Evolutionary conservation across 2,797 vertebrate genomes (phyloP).

Genomic region (Onychomys leucogaster): DNA sequence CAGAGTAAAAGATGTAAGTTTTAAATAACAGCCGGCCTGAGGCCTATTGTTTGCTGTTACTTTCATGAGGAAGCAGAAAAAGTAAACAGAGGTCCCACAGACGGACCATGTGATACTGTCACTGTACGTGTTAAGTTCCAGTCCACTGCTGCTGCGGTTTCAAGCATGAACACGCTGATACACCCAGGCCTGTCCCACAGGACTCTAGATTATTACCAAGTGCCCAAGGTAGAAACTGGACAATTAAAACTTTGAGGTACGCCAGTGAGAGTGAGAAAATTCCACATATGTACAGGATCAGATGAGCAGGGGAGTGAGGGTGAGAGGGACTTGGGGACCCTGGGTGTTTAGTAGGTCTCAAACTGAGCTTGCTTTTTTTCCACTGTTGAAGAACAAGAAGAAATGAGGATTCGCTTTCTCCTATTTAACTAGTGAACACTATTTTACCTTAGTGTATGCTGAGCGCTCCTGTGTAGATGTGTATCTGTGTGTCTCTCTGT

Average conservation of each 20-base stretch:
- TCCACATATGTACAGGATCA: neutral
- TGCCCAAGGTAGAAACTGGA: neutral
- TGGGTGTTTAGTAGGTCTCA: neutral
- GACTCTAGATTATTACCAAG: neutral
- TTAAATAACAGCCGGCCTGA: neutral
- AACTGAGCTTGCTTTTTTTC: rapidly evolving
- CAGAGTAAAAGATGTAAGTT: neutral
- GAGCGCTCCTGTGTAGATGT: neutral
- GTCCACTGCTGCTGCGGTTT: neutral
- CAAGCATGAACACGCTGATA: neutral
- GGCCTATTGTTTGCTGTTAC: neutral
- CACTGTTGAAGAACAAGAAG: neutral
- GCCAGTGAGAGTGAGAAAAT: neutral
- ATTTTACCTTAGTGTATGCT: no score
- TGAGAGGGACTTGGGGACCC: neutral
- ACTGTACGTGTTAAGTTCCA: neutral
- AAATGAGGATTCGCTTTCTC: neutral
- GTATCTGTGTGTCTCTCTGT: neutral
- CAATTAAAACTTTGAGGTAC: neutral
- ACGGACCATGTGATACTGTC: neutral
- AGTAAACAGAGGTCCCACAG: neutral
- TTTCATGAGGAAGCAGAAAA: neutral
- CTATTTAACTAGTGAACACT: neutral
- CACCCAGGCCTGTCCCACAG: neutral
- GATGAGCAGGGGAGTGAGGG: neutral